Conservation (phyloP, 2,888 invertebrate genomes). For the Caenorhabditis virilis region DNA sequence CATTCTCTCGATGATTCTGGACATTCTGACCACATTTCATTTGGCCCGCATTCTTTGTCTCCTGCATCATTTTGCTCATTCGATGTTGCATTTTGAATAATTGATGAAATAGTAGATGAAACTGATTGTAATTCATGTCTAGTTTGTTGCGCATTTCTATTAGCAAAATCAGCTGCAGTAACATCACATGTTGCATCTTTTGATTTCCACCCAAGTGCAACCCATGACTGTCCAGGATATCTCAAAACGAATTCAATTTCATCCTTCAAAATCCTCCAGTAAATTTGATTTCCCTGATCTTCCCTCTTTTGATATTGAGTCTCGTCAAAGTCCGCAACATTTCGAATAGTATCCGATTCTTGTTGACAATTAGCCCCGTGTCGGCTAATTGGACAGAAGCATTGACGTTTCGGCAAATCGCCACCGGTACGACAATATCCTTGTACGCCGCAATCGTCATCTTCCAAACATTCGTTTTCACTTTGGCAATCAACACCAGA, state of each 20-base stretch:
- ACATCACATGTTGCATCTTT: slow-evolving; percentile 38
- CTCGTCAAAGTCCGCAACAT: slow-evolving; percentile 51
- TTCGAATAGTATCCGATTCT: slow-evolving; percentile 41
- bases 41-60: slow-evolving; percentile 55
- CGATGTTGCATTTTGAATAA: slow-evolving; percentile 23
- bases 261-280: slow-evolving; percentile 78
- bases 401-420: slow-evolving; percentile 70
- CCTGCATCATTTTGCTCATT: slow-evolving; percentile 25
- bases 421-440: slow-evolving; percentile 81
- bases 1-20: slow-evolving; percentile 63
- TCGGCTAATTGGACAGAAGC: slow-evolving; percentile 88
- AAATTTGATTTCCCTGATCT: slow-evolving; percentile 78
- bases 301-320: slow-evolving; percentile 49
- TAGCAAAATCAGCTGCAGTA: slow-evolving; percentile 20
- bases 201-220: slow-evolving; percentile 90
- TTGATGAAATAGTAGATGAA: slow-evolving; percentile 16
- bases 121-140: slow-evolving; percentile 4
- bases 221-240: slow-evolving; percentile 86
- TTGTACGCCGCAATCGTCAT: slow-evolving; percentile 81
- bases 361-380: slow-evolving; percentile 70
- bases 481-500: slow-evolving; percentile 18
- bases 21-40: slow-evolving; percentile 62
- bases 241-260: slow-evolving; percentile 86
- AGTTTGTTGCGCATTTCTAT: neutral
- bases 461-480: slow-evolving; percentile 82